phyloP scores from a whole-genome alignment of 2,797 vertebrate species.

The Leptodactylus fallax region DNA sequence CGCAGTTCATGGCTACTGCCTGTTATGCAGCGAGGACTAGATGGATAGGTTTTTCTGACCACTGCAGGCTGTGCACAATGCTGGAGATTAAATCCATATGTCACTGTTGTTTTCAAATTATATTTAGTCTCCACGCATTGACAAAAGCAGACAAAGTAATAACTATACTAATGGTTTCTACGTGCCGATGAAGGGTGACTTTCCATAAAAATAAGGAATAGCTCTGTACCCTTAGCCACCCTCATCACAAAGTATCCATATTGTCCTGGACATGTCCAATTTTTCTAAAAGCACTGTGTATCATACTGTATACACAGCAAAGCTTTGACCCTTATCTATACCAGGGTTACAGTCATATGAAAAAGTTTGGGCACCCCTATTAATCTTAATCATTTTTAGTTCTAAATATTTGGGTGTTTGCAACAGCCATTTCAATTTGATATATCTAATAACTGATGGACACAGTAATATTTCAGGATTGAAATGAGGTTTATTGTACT shows the following conservation, averaged over 20 bases:
- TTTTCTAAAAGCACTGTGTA: neutral
- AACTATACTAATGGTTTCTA: constrained; percentile 32
- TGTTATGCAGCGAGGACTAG: constrained; percentile 17
- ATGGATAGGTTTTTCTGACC: constrained; percentile 19
- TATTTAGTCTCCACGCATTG: constrained; percentile 15
- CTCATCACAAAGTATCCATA: neutral
- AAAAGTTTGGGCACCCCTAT: no score
- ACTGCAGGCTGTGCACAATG: constrained; percentile 32
- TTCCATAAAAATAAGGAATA: neutral
- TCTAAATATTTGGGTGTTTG: no score
- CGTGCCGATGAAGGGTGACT: neutral
- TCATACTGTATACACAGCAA: neutral
- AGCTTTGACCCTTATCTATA: neutral
- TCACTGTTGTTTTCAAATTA: constrained; percentile 46
- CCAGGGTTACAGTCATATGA: no score
- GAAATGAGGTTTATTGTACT: no score
- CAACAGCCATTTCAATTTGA: no score
- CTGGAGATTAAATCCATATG: constrained; percentile 59
- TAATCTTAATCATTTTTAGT: no score
- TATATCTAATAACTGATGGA: no score
- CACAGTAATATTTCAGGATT: no score
- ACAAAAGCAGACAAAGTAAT: constrained; percentile 22
- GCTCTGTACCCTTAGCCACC: neutral
- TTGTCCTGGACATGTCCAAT: neutral
- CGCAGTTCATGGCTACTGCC: constrained; percentile 5